Conservation (phyloP, 1,140 invertebrate species). For the Drosophila seguyi region DNA sequence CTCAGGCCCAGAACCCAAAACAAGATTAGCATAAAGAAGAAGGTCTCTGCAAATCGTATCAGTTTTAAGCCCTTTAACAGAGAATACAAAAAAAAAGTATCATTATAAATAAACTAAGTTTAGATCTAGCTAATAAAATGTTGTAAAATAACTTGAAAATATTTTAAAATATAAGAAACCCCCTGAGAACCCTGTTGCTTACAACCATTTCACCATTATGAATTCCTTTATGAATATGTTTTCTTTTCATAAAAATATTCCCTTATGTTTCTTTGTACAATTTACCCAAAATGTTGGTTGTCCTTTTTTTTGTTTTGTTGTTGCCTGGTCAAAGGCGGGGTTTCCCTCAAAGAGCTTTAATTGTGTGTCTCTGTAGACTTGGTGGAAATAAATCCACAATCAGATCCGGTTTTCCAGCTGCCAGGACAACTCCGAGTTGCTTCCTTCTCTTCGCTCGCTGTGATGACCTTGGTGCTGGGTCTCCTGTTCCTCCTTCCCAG, state of each 20-base stretch:
- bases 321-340: slow-evolving; percentile 30
- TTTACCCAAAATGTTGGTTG: slow-evolving; percentile 38
- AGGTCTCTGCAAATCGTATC: neutral
- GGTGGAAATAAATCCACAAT: slow-evolving; percentile 41
- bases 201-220: neutral
- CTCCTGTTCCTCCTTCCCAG: slow-evolving; percentile 7
- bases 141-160: neutral
- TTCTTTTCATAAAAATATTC: slow-evolving; percentile 5
- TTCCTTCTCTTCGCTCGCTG: slow-evolving; percentile 15
- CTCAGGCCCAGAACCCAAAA: slow-evolving; percentile 5
- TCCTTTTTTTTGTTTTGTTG: slow-evolving; percentile 17
- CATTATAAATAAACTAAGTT: neutral
- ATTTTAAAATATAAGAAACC: neutral
- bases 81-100: neutral
- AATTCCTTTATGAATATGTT: slow-evolving; percentile 2
- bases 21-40: slow-evolving; percentile 14
- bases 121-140: neutral
- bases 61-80: neutral
- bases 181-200: neutral
- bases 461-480: slow-evolving; percentile 25
- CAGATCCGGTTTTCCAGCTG: slow-evolving; percentile 50
- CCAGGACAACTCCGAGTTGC: slow-evolving; percentile 40
- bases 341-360: slow-evolving; percentile 55
- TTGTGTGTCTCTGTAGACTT: slow-evolving; percentile 42
- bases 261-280: slow-evolving; percentile 7